Conservation (phyloP, 2,113 vertebrate species). For the Turnix velox region DNA sequence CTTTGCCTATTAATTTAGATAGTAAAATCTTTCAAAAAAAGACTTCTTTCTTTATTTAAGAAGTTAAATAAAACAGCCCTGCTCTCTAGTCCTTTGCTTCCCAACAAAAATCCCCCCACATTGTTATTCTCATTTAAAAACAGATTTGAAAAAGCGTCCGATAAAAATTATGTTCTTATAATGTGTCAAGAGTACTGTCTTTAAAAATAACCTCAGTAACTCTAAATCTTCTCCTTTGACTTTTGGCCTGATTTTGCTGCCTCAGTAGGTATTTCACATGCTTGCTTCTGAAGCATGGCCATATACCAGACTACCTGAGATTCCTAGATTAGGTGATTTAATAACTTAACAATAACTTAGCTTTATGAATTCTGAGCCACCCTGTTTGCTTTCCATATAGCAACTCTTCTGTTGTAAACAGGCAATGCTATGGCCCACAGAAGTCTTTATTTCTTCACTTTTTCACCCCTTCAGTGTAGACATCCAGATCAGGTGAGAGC, state of each 20-base stretch:
- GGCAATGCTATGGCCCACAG: accelerated
- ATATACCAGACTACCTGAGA: not conserved
- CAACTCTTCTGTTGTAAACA: not conserved
- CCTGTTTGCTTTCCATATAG: not conserved
- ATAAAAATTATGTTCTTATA: not conserved
- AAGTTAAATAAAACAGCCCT: not conserved
- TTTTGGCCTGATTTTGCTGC: not conserved
- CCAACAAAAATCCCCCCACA: not conserved
- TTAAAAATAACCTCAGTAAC: not conserved
- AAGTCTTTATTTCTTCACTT: not conserved
- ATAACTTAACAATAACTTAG: not conserved
- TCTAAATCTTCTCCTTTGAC: not conserved
- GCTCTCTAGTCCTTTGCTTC: not conserved
- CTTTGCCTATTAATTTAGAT: not conserved
- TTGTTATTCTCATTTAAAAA: not conserved
- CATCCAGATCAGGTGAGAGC: not conserved
- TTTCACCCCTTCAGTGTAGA: not conserved
- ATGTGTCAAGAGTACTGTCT: not conserved
- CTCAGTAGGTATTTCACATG: not conserved
- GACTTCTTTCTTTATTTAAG: not conserved
- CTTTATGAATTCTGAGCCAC: not conserved
- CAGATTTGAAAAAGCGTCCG: not conserved
- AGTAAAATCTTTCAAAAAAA: not conserved
- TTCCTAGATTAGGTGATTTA: not conserved
- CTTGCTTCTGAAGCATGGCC: not conserved